phyloP scores from a whole-genome alignment of 2,797 vertebrate genomes.

The Chrysolophus pictus region DNA sequence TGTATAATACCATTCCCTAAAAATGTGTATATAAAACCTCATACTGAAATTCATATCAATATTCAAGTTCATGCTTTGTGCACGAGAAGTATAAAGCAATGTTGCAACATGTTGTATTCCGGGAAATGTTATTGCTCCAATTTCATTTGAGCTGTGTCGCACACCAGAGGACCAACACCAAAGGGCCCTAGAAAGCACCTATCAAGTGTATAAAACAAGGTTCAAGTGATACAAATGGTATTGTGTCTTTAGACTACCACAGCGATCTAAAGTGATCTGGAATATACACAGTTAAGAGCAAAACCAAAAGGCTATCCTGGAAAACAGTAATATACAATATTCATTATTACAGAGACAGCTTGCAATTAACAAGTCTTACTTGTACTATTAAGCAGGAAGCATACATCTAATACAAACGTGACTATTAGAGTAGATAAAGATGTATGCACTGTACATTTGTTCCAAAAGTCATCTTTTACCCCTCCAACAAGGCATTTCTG shows the following conservation, averaged over 20 bases:
- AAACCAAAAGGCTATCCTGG: constrained; percentile 26
- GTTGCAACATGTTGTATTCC: constrained; percentile 25
- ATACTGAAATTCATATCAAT: constrained; percentile 57
- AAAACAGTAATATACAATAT: constrained; percentile 51
- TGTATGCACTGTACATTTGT: constrained; percentile 31
- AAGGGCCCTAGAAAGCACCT: constrained; percentile 33
- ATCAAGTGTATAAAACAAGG: constrained; percentile 30
- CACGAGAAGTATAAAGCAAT: constrained; percentile 50
- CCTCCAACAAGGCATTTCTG: constrained; percentile 54
- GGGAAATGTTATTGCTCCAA: constrained; percentile 54
- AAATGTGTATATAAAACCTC: constrained; percentile 70
- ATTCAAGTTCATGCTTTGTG: constrained; percentile 52
- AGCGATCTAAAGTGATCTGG: constrained; percentile 31
- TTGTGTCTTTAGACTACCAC: constrained; percentile 32
- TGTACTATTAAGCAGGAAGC: constrained; percentile 41
- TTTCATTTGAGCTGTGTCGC: constrained; percentile 42
- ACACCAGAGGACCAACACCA: constrained; percentile 19
- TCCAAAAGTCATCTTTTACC: not conserved
- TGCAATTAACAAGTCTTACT: constrained; percentile 29
- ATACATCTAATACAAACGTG: constrained; percentile 34
- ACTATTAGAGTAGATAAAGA: constrained; percentile 15
- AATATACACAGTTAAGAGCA: constrained; percentile 44
- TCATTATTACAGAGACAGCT: constrained; percentile 47
- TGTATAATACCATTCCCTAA: constrained; percentile 64
- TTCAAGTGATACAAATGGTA: constrained; percentile 31